Conservation (phyloP, 1,140 invertebrate species). For the Fragariocoptes setiger region DNA sequence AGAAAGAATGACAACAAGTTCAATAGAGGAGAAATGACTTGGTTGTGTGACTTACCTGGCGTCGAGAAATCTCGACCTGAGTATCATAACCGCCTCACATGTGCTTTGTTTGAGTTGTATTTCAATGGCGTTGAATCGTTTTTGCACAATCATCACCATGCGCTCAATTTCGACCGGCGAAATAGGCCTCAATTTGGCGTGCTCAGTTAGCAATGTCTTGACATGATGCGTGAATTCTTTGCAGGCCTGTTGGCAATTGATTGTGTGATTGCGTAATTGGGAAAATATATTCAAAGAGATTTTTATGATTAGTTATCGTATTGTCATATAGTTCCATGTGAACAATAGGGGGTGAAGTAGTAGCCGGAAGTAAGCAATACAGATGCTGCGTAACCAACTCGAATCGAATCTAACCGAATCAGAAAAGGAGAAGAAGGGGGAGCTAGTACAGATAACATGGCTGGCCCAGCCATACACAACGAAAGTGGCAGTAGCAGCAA, state of each 20-base stretch:
- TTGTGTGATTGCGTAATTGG: background rate
- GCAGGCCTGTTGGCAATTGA: slow-evolving; percentile 40
- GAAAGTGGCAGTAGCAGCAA: no score
- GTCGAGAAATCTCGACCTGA: slow-evolving; percentile 70
- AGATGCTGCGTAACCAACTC: no score
- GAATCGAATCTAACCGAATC: no score
- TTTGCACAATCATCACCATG: slow-evolving; percentile 98
- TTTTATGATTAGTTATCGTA: background rate
- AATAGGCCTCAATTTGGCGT: slow-evolving; percentile 78
- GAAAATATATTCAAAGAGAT: slow-evolving; percentile 1
- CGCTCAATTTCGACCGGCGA: slow-evolving; percentile 89
- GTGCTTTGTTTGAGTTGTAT: slow-evolving; percentile 99
- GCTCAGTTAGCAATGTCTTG: slow-evolving; percentile 85
- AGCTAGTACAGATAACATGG: no score
- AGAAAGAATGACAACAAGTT: no score
- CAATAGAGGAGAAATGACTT: no score
- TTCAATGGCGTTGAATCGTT: slow-evolving; percentile 98
- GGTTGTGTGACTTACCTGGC: slow-evolving; percentile 35
- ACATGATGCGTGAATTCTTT: slow-evolving; percentile 99
- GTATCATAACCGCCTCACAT: slow-evolving; percentile 99
- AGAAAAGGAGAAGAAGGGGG: no score
- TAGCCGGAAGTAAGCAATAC: no score
- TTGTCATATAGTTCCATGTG: background rate
- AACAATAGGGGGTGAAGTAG: background rate
- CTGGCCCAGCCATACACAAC: no score